Evolutionary conservation across 2,888 invertebrate genomes (phyloP), one percentile per base, ranked within the genome.

Genomic region (Vesta saturnalis): DNA sequence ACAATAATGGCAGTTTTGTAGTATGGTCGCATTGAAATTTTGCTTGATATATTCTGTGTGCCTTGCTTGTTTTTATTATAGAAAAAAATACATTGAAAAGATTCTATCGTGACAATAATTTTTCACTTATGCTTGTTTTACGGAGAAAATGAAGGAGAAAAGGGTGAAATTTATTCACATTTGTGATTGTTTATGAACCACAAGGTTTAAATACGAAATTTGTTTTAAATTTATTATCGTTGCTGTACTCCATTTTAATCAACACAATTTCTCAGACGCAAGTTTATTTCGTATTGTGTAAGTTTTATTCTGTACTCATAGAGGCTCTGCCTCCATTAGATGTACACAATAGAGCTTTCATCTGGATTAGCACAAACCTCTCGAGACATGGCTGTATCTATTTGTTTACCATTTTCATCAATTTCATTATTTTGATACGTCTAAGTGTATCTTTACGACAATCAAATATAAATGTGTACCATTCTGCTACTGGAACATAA

Each of bases 361-460:
- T 82, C 80, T 76, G 81, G 82, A 82, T 82, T 82, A 82, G 82
- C 81, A 81, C 77, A 76, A 78, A 77, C 77, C 80, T 78, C 81
- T 76, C 69, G 80, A 78, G 81, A 80, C 77, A 74, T 74, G 72
- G 74, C 66, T 52, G 60, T 76, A 73, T 72, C 73, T 77, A 77
- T 78, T 79, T 78, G 76, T 78, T 78, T 77, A 71, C 65, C 70
- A 72, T 69, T 73, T 74, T 72, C 74, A 70, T 68, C 64, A 60
- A 69, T 69, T 69, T 60, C 52, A 56, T 60, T 49, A 60, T 68
- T 64, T 15, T n/a, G n/a, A n/a, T n/a, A n/a, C n/a, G n/a, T n/a
- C n/a, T n/a, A n/a, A n/a, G n/a, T n/a, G n/a, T n/a, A n/a, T n/a
- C n/a, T n/a, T n/a, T n/a, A n/a, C n/a, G n/a, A n/a, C n/a, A n/a